Base-by-base conservation (phyloP, 2,797 vertebrate species). In the Parauchenoglanis ngamensis region DNA sequence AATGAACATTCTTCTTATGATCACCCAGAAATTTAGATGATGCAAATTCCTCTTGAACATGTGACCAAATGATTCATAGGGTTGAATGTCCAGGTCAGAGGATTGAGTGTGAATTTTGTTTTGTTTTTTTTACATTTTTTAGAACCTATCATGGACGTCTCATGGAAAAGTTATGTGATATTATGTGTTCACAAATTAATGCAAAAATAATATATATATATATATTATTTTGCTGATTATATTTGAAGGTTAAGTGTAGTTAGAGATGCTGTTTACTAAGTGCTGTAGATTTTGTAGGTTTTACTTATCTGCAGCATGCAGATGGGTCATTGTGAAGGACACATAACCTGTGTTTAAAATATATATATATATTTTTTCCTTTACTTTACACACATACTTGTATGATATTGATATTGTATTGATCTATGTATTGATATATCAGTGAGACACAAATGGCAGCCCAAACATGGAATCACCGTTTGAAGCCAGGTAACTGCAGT, bases 401-500 rank as follows among this genome's bases (percentile, higher is more conserved):
- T 65, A 40, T 40, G 40, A 40, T 40, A 40, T 40, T 40, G 40
- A 40, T 40, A 40, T 40, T 40, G 40, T 40, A 35, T 35, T 35
- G 35, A 35, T 35, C 35, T 35, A 40, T 40, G 40, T 46, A 79
- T 35, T 46, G 35, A 61, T 13, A 75, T 78, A 65, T 61, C n/a
- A 83, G 35, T 65, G 73, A 49, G 23, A 28, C 61, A 2, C 4
- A 49, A 65, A 65, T 31, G 7, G 25, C 40, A 67, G 25, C 25
- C 13, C 13, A 46, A 65, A 65, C 15, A 49, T 49, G 59, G 61
- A 31, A 82, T 67, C 44, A 68, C 0, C 56, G 49, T 68, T 85
- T 52, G 54, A 44, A 68, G 77, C 40, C 79, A 83, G 82, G 72
- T 76, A 57, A 80, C 86, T 61, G 85, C 88, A 87, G 78, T 84